Evolutionary conservation across 64 coral and sea anemone genomes (phyloP).

Genomic region (Montipora foliosa): DNA sequence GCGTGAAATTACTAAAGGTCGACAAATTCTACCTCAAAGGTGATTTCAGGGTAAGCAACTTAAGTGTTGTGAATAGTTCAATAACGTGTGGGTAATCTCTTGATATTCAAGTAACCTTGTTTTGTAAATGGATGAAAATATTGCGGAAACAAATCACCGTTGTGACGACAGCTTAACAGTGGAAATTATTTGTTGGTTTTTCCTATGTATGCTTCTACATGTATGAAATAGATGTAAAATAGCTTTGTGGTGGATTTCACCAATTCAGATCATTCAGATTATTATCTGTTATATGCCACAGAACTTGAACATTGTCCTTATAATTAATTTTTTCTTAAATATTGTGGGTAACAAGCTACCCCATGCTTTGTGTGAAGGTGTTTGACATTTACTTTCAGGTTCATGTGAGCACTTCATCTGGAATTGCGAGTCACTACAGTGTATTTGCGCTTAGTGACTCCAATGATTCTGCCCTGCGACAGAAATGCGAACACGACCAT

Average conservation of each 20-base stretch:
- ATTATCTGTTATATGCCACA: background rate
- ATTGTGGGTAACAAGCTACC: too few species aligned
- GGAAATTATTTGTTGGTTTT: background rate
- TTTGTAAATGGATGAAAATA: background rate
- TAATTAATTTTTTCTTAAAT: too few species aligned
- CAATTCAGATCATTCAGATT: background rate
- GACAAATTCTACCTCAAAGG: constrained; percentile 44
- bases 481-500: too few species aligned
- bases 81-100: background rate
- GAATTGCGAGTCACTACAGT: too few species aligned
- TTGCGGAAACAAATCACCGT: background rate
- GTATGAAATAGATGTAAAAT: background rate
- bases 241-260: background rate
- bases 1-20: background rate
- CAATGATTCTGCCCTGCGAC: too few species aligned
- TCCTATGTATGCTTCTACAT: background rate
- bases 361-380: too few species aligned
- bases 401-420: too few species aligned
- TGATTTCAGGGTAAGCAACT: constrained; percentile 48
- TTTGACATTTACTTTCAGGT: too few species aligned
- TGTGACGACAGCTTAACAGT: background rate
- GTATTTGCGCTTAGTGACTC: too few species aligned
- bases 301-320: too few species aligned
- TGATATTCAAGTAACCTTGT: background rate
- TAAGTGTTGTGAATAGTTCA: background rate